Percentiles rank a stretch among this genome's conserved stretches.
These are phyloP conservation scores for Trichogramma dendrolimi DNA, from an alignment of 2,888 invertebrate genomes.

Conservation along the genomic window DNA sequence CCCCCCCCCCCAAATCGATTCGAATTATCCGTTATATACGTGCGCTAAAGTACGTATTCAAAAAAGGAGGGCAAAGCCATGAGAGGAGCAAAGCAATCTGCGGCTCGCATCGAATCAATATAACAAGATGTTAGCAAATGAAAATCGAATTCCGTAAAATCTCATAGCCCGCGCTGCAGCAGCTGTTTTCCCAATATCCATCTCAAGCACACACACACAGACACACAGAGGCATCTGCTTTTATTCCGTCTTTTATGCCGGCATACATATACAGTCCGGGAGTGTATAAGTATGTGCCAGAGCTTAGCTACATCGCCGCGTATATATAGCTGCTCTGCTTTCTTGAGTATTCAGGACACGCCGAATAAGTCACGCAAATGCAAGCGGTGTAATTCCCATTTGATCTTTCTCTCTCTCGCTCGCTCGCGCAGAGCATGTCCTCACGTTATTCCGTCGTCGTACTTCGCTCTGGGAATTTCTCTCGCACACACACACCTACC, in stretches of 20 bases:
- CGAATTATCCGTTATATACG: no score
- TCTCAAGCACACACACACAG: no score
- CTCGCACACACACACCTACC: background rate
- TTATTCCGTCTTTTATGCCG: no score
- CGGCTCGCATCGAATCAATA: slow-evolving; percentile 22
- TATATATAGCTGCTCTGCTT: slow-evolving; percentile 13
- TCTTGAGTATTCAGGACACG: slow-evolving; percentile 34
- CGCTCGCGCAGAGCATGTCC: slow-evolving; percentile 25
- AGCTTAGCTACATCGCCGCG: background rate
- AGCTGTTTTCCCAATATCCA: no score
- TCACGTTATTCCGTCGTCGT: slow-evolving; percentile 21
- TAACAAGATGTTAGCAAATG: slow-evolving; percentile 5
- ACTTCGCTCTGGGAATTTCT: slow-evolving; percentile 29
- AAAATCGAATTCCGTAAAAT: slow-evolving; percentile 27
- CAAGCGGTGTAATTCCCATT: slow-evolving; percentile 34
- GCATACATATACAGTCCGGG: background rate
- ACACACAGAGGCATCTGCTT: no score
- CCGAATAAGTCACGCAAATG: slow-evolving; percentile 32
- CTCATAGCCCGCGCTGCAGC: background rate
- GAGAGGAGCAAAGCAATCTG: slow-evolving; percentile 2
- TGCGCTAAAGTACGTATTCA: no score
- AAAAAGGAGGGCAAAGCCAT: background rate
- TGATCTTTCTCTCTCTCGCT: background rate
- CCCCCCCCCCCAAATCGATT: no score
- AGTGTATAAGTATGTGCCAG: background rate